Evolutionary conservation across 2,888 invertebrate genomes (phyloP).

Genomic region (Andrena chrysosceles): DNA sequence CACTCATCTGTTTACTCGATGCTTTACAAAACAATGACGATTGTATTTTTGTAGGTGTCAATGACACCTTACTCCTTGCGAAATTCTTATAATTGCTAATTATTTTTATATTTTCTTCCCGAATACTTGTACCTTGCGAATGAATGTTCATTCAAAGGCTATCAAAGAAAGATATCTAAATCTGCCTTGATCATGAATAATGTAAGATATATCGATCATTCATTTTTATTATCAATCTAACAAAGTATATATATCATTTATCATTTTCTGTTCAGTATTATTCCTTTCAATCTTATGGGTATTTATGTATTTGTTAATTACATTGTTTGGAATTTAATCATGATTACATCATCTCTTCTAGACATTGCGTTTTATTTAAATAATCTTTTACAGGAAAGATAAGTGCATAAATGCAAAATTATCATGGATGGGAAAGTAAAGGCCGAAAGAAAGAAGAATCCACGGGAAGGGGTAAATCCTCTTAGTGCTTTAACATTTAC

Average conservation of each 20-base stretch:
- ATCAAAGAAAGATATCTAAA: neutral
- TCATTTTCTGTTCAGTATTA: neutral
- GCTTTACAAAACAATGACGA: neutral
- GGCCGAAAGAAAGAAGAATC: conserved; percentile 84
- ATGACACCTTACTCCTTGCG: neutral
- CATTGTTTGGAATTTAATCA: neutral
- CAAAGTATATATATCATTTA: neutral
- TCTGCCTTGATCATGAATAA: neutral
- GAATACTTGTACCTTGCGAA: neutral
- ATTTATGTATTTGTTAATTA: neutral
- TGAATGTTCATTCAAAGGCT: neutral
- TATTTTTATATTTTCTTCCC: neutral
- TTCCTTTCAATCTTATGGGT: neutral
- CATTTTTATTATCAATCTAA: neutral
- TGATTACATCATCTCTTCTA: neutral
- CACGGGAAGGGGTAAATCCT: conserved; percentile 86
- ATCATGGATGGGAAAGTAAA: conserved; percentile 81
- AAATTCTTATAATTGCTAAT: neutral
- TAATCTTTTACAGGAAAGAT: conserved; percentile 31
- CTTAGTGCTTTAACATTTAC: conserved; percentile 87
- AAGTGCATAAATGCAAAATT: conserved; percentile 11
- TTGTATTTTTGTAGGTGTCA: neutral
- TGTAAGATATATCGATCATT: neutral
- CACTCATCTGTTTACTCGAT: neutral
- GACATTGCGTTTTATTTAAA: neutral